Evolutionary conservation across 2,888 invertebrate species (phyloP).

Genomic region (Phyllotreta cruciferae): DNA sequence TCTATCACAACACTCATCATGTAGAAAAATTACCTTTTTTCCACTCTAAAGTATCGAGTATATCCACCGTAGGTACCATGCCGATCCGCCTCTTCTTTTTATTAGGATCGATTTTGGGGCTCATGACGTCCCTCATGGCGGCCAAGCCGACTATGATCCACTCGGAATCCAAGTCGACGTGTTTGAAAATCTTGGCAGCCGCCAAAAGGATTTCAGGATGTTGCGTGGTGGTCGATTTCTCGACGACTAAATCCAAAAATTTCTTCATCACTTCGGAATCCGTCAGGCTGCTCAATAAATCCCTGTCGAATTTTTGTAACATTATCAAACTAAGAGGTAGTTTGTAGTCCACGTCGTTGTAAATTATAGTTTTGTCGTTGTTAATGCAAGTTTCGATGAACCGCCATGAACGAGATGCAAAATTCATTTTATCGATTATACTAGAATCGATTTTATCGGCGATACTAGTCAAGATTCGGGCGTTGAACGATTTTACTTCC

Average conservation of each 20-base stretch:
- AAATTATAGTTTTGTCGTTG: constrained; percentile 59
- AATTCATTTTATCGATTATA: constrained; percentile 43
- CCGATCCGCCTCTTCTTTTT: constrained; percentile 60
- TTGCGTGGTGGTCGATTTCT: constrained; percentile 65
- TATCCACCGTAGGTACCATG: constrained; percentile 65
- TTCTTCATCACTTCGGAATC: constrained; percentile 58
- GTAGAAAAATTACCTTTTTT: constrained; percentile 62
- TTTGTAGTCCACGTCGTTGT: constrained; percentile 32
- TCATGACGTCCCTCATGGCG: constrained; percentile 65
- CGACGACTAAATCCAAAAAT: constrained; percentile 64
- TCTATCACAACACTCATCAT: neutral
- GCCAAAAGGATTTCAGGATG: constrained; percentile 68
- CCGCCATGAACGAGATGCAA: constrained; percentile 63
- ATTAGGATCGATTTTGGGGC: constrained; percentile 58
- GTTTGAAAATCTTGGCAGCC: constrained; percentile 71
- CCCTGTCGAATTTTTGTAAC: constrained; percentile 57
- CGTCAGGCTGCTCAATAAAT: constrained; percentile 64
- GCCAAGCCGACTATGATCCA: constrained; percentile 67
- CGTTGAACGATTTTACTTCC: constrained; percentile 43
- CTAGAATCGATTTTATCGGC: constrained; percentile 48
- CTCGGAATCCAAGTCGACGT: constrained; percentile 69
- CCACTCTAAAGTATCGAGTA: constrained; percentile 75
- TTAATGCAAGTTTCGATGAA: constrained; percentile 66
- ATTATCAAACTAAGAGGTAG: constrained; percentile 34
- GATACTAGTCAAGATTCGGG: constrained; percentile 46